Evolutionary conservation across 2,113 vertebrate species (phyloP), one percentile per base, ranked within the genome.

Genomic region (zebrafish (Danio rerio)): DNA sequence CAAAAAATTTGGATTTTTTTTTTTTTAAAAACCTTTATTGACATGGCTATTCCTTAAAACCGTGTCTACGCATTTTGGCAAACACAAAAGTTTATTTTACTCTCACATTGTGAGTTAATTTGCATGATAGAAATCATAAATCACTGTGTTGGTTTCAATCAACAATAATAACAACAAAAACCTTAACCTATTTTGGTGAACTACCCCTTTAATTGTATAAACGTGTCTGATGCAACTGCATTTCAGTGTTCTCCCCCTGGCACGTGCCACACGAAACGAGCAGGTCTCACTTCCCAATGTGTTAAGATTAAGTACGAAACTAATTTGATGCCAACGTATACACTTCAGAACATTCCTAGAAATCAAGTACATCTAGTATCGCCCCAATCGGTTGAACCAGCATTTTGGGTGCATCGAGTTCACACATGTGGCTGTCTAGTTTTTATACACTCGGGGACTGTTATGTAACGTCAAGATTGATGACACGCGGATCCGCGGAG

Each of bases 391-490:
- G 9, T 9, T 43, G 10, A 4, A 43, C 21, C 49, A 55, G 18
- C n/a, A 20, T 31, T 11, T 9, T 52, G 49, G 11, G 76, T 66
- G 61, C 76, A 78, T 13, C 0, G 61, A 13, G 76, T 78, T 78
- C 62, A 66, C 76, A 78, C 61, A 49, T 52, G 61, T 55, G 49
- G 71, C 31, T 15, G 71, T 53, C 13, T 52, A 43, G 62, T 66
- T 66, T 78, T 16, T 55, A 55, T 31, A 13, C 31, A 13, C 16
- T 5, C 61, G 13, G 31, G 31, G 75, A 52, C 45, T 49, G 75
- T 78, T 78, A 78, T 78, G 61, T n/a, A 78, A 78, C 40, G 20
- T 0, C 5, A 11, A 65, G 76, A 53, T 31, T 66, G 21, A 66
- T 42, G 16, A 53, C 40, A 40, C 21, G 2, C 47, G 42, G 9